Percentiles rank a stretch among this genome's conserved stretches.
phyloP scores from a whole-genome alignment of 2,797 vertebrate species.

The Tarsius wallacei region DNA sequence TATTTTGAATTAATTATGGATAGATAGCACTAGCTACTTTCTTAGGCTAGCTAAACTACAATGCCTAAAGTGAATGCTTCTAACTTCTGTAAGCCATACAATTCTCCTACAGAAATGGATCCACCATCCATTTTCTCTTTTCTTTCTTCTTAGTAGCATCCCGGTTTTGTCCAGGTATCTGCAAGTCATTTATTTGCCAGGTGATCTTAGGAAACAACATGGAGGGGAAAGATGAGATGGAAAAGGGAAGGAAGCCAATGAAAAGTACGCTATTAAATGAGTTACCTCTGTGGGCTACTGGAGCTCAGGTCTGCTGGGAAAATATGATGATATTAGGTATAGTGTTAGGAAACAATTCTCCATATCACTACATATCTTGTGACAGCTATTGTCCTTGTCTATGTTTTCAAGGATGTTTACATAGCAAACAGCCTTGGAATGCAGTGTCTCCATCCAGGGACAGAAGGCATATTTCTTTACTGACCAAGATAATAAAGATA shows the following conservation, averaged over 20 bases:
- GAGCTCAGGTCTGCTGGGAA: neutral
- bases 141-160: slow-evolving; percentile 36
- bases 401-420: neutral
- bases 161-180: slow-evolving; percentile 48
- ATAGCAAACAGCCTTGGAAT: slow-evolving; percentile 43
- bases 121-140: slow-evolving; percentile 36
- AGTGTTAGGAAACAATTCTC: neutral
- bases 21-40: slow-evolving; percentile 40
- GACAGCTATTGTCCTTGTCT: slow-evolving; percentile 16
- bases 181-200: slow-evolving; percentile 56
- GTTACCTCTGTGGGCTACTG: neutral
- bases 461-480: slow-evolving; percentile 43
- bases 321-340: neutral
- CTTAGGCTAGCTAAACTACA: neutral
- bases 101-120: slow-evolving; percentile 1
- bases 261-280: neutral
- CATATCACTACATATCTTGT: neutral
- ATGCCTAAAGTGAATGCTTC: slow-evolving; percentile 62
- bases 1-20: slow-evolving; percentile 64
- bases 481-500: neutral
- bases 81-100: neutral
- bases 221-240: slow-evolving; percentile 46
- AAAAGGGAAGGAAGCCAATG: neutral
- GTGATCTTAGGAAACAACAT: slow-evolving; percentile 26
- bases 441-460: neutral